Percentiles rank a stretch among this genome's conserved stretches.
phyloP scores from a whole-genome alignment of 2,797 vertebrate species.

The Crypturellus tataupa region DNA sequence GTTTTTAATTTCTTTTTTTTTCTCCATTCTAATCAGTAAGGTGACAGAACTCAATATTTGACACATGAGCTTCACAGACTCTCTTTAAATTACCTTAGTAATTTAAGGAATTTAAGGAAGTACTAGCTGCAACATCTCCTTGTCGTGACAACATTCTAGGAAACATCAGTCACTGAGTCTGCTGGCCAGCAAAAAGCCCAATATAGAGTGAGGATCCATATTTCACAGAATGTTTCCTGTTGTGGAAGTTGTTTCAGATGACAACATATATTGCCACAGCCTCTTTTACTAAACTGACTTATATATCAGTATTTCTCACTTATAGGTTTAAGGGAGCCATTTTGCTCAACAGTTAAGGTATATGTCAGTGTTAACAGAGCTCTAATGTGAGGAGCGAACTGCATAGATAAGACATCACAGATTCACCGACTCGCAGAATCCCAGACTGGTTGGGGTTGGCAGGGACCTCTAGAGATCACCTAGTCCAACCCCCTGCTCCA shows the following conservation, averaged over 20 bases:
- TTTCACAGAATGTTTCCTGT: neutral
- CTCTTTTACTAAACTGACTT: neutral
- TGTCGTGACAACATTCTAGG: neutral
- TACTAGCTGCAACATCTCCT: neutral
- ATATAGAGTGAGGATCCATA: neutral
- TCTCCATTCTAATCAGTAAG: neutral
- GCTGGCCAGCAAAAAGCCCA: neutral
- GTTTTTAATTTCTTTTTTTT: neutral
- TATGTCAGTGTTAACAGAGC: neutral
- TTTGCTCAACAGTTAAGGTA: neutral
- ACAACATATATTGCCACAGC: neutral
- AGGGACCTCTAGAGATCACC: too few species aligned
- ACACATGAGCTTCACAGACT: neutral
- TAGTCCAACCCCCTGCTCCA: too few species aligned
- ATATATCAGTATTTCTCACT: rapidly evolving
- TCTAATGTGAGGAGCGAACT: neutral
- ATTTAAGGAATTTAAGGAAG: too few species aligned
- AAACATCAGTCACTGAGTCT: neutral
- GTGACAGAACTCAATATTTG: neutral
- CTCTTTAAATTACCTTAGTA: neutral
- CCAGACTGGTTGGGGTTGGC: too few species aligned
- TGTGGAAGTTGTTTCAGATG: neutral
- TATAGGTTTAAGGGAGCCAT: neutral
- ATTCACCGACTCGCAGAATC: too few species aligned
- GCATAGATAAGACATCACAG: neutral